Base-by-base conservation (phyloP, 2,888 invertebrate species). In the Parnassius smintheus region DNA sequence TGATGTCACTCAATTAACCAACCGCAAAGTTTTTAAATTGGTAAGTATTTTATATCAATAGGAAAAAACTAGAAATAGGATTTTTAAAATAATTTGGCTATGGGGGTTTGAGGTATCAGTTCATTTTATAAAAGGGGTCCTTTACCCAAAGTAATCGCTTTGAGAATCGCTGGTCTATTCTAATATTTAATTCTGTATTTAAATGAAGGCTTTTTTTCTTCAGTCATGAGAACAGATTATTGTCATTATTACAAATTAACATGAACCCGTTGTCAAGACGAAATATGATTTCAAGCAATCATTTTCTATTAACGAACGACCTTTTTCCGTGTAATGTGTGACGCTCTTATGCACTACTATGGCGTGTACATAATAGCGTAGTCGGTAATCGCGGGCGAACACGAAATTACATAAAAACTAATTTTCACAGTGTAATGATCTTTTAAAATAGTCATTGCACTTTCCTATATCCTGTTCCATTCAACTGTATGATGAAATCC, bases 381-480 rank as follows among this genome's bases (percentile, higher is more conserved):
- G 65, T 62, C 65, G 58, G 59, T 69, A 66, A 68, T 71, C 68
- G 69, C 68, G 67, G 63, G 57, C 62, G 67, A 69, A 64, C 65
- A 66, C 68, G 69, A 68, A 74, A 73, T 72, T 64, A 68, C 74
- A 69, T 71, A 72, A 72, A 78, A 72, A 73, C 68, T 59, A 64
- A 70, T 66, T 18, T 65, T 68, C 64, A 76, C 72, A 66, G 41
- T 49, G 9, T 13, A 3, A 13, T 13, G 49, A 49, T 49, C 49
- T 45, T 45, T 68, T 49, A 69, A 65, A 69, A 70, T 71, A 71
- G 70, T 72, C 70, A 70, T 70, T 71, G 82, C 82, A 66, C 75
- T 83, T 84, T 77, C 79, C 82, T 76, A 74, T 77, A 78, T 85
- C 82, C 85, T 83, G 83, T 76, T 79, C 61, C 69, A 67, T 68